Percentiles rank a stretch among this genome's conserved stretches.
Conservation (phyloP, 2,888 invertebrate genomes). For the Eupelmus urozonus region DNA sequence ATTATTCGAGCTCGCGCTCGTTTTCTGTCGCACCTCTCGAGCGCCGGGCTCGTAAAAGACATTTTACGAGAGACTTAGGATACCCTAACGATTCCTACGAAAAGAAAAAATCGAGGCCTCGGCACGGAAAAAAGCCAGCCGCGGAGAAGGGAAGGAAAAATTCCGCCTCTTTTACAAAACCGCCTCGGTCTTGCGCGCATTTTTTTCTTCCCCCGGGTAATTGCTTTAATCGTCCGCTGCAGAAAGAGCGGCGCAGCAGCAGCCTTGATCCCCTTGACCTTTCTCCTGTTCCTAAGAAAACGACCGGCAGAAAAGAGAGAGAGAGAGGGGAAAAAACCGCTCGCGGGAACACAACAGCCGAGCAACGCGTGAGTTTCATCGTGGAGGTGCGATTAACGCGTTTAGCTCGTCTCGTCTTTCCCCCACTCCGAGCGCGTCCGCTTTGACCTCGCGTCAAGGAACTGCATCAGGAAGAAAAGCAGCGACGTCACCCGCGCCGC, state of each 20-base stretch:
- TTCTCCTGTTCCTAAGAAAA: conserved; percentile 51
- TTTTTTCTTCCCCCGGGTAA: conserved; percentile 47
- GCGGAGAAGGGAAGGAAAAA: conserved; percentile 36
- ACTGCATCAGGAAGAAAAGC: conserved; percentile 22
- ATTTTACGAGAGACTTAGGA: conserved; percentile 52
- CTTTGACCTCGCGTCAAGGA: conserved; percentile 24
- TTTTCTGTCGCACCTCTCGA: too few species aligned
- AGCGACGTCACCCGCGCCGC: conserved; percentile 32
- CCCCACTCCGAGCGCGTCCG: not conserved
- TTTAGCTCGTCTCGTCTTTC: conserved; percentile 27
- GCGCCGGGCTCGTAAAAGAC: conserved; percentile 56
- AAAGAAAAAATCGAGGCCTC: conserved; percentile 6
- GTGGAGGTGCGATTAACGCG: conserved; percentile 50
- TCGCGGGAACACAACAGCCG: conserved; percentile 24
- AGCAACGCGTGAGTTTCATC: conserved; percentile 42
- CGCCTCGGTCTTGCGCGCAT: conserved; percentile 23
- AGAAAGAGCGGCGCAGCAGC: conserved; percentile 6
- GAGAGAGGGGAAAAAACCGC: conserved; percentile 32
- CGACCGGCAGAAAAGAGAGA: conserved; percentile 14
- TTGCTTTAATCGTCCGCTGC: conserved; percentile 52
- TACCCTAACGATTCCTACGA: too few species aligned
- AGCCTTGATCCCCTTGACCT: conserved; percentile 59
- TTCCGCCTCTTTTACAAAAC: conserved; percentile 48
- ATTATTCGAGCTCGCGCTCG: too few species aligned
- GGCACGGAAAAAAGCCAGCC: too few species aligned